phyloP scores from a whole-genome alignment of 2,888 invertebrate species.

The Hypsopygia costalis region DNA sequence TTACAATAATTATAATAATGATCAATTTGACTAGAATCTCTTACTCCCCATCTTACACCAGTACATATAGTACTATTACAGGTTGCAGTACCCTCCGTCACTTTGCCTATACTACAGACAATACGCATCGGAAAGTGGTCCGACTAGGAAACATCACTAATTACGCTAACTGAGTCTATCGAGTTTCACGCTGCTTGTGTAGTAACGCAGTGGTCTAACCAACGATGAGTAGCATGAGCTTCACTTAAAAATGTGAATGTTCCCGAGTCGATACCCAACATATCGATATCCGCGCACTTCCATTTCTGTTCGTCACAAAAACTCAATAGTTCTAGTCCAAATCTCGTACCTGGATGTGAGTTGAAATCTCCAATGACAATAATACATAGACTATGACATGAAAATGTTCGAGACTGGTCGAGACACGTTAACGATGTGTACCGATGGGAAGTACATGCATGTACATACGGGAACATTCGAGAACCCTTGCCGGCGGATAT shows the following conservation, averaged over 20 bases:
- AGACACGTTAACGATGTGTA: too few relatives aligned
- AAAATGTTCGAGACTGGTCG: neutral
- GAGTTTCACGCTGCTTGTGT: neutral
- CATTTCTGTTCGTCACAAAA: neutral
- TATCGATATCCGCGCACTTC: neutral
- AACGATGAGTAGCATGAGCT: neutral
- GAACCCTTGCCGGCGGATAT: too few relatives aligned
- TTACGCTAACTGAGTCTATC: neutral
- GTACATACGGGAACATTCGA: too few relatives aligned
- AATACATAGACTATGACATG: neutral
- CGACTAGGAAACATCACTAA: neutral
- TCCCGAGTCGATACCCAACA: neutral
- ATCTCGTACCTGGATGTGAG: slow-evolving; percentile 4
- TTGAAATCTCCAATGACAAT: slow-evolving; percentile 5
- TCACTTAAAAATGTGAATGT: neutral
- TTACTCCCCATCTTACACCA: neutral
- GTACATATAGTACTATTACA: neutral
- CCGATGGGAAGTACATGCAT: too few relatives aligned
- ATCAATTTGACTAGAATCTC: neutral
- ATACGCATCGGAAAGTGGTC: neutral
- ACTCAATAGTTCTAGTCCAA: neutral
- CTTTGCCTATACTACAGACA: neutral
- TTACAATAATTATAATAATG: neutral
- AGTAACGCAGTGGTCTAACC: slow-evolving; percentile 1
- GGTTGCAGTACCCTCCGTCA: neutral